phyloP scores from a whole-genome alignment of 2,888 invertebrate species.

The Nemoura dubitans region DNA sequence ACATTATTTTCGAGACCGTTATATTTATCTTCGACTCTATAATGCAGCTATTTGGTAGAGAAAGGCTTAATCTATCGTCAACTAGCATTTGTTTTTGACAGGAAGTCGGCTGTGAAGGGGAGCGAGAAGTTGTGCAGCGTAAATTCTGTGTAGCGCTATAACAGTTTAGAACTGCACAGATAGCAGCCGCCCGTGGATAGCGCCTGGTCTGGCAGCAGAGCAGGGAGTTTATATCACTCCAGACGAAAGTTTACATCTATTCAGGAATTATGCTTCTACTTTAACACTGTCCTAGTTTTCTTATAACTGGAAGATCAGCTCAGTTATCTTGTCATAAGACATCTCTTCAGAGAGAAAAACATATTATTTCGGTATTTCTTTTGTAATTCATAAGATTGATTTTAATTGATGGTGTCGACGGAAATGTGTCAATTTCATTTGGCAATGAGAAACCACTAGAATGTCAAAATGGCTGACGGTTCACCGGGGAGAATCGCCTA shows the following conservation, averaged over 20 bases:
- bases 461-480: no score
- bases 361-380: no score
- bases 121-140: background rate
- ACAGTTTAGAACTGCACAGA: background rate
- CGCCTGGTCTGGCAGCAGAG: background rate
- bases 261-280: background rate
- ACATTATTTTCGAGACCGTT: background rate
- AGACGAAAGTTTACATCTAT: background rate
- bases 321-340: no score
- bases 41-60: background rate
- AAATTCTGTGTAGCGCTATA: background rate
- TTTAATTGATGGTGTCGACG: no score
- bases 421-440: no score
- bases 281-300: no score
- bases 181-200: background rate
- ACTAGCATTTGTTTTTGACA: slow-evolving; percentile 36
- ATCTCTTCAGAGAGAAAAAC: no score
- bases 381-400: no score
- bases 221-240: background rate
- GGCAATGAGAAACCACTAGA: no score
- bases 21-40: background rate
- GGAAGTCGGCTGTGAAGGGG: slow-evolving; percentile 29
- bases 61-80: slow-evolving; percentile 29
- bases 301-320: no score
- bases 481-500: no score